Conservation (phyloP, 2,113 vertebrate species). For the Xiphophorus couchianus region DNA sequence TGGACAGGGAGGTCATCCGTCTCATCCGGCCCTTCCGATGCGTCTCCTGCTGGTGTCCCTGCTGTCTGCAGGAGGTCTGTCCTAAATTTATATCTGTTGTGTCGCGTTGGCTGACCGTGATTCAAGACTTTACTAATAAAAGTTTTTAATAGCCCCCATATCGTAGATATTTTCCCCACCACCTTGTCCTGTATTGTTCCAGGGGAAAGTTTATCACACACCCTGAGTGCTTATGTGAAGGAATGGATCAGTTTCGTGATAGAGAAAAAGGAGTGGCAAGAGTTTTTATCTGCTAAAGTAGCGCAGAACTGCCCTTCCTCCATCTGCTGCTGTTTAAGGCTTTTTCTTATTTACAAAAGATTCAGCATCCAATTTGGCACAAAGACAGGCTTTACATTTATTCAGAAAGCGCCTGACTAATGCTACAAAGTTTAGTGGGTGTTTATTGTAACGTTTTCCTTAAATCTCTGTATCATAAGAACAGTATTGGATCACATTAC, state of each 20-base stretch:
- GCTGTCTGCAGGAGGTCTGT: slow-evolving; percentile 88
- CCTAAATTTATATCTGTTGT: not conserved
- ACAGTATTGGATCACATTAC: no score
- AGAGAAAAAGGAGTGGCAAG: not conserved
- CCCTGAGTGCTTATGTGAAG: no score
- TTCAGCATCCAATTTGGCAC: not conserved
- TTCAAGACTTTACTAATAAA: not conserved
- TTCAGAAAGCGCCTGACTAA: no score
- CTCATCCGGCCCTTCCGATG: slow-evolving; percentile 87
- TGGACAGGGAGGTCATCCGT: slow-evolving; percentile 86
- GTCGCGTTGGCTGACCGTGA: not conserved
- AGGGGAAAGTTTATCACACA: not conserved
- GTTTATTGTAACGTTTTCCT: no score
- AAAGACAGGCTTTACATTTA: no score
- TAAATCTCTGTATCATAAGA: no score
- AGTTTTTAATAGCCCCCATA: not conserved
- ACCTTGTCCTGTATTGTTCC: not conserved
- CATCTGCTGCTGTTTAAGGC: not conserved
- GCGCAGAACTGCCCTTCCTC: not conserved
- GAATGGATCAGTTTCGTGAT: not conserved
- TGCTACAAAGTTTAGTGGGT: no score
- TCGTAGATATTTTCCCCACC: not conserved
- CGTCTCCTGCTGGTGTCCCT: slow-evolving; percentile 88
- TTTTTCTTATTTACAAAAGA: not conserved
- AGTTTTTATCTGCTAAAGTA: not conserved